Evolutionary conservation across 1,140 invertebrate species (phyloP), one percentile per base, ranked within the genome.

Genomic region (Leptinotarsa lineolata): DNA sequence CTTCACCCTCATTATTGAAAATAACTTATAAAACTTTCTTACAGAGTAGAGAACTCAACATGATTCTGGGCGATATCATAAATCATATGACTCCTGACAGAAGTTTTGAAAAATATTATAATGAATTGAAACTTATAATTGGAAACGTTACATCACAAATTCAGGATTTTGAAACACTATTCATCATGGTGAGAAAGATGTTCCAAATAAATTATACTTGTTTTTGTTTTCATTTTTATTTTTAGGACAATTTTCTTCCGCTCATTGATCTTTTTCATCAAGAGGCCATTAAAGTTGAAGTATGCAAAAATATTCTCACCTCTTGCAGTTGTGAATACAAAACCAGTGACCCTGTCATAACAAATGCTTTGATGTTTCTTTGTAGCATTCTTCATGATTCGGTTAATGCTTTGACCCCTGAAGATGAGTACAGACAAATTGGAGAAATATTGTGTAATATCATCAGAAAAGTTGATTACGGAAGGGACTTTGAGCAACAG

Each of bases 381-480:
- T 94, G 93, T 74, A 92, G 92, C 81, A 92, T 93, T 76, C 89
- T 98, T 74, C 96, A 98, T 83, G 95, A 98, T 84, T 95, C 94
- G 15, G 94, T 98, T 21, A 96, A 94, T 85, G 94, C 95, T 2
- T 85, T 97, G n/a, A 96, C 94, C 1, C 91, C 97, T 3, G 95
- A 97, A 67, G 97, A 98, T 86, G 97, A 98, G 84, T 91, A 91
- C 68, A 91, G 95, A 75, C 91, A 94, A 83, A 94, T 97, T 64
- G 91, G 94, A 8, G 89, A 91, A 73, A 85, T 98, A 21, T 94
- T 98, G 68, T 93, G 91, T 76, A 89, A 89, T 74, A 91, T 96
- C 74, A 90, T 98, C 18, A 88, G 91, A 79, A 89, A 90, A 67
- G 92, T 98, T 5, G 89, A 92, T 77, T 96, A 93, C 84, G 92